These are phyloP conservation scores for Ailuropoda melanoleuca DNA, from an alignment of 2,113 vertebrate genomes.

Conservation along the genomic window DNA sequence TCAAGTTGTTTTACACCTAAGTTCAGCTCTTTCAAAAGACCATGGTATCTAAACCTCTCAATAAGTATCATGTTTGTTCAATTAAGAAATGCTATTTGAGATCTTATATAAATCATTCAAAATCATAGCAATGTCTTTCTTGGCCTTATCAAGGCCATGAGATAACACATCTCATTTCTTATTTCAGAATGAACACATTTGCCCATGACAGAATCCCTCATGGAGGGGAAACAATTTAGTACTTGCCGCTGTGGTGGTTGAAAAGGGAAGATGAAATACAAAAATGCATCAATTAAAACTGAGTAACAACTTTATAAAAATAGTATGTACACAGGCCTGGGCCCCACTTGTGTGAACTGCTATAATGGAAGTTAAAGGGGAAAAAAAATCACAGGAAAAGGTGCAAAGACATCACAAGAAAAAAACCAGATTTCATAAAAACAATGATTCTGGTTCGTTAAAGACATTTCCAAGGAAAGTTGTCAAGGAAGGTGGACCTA, in stretches of 20 bases:
- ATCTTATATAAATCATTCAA: neutral
- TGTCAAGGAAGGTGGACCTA: constrained; percentile 72
- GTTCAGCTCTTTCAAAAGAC: neutral
- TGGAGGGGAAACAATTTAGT: neutral
- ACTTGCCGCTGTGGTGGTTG: neutral
- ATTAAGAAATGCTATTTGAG: neutral
- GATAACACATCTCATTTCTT: neutral
- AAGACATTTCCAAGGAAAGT: constrained; percentile 71
- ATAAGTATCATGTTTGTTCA: neutral
- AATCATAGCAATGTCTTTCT: neutral
- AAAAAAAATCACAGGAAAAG: neutral
- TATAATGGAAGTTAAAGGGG: neutral
- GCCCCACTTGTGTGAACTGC: neutral
- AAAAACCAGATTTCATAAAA: neutral
- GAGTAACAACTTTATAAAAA: neutral
- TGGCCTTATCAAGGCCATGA: neutral
- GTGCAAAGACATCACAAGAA: neutral
- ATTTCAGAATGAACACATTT: neutral
- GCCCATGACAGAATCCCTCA: neutral
- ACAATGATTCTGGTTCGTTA: constrained; percentile 61
- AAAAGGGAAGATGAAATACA: neutral
- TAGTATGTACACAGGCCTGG: neutral
- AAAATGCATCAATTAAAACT: neutral
- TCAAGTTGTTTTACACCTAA: neutral
- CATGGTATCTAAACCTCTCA: neutral